phyloP scores from a whole-genome alignment of 2,888 invertebrate genomes.

The Orchestes rusci region DNA sequence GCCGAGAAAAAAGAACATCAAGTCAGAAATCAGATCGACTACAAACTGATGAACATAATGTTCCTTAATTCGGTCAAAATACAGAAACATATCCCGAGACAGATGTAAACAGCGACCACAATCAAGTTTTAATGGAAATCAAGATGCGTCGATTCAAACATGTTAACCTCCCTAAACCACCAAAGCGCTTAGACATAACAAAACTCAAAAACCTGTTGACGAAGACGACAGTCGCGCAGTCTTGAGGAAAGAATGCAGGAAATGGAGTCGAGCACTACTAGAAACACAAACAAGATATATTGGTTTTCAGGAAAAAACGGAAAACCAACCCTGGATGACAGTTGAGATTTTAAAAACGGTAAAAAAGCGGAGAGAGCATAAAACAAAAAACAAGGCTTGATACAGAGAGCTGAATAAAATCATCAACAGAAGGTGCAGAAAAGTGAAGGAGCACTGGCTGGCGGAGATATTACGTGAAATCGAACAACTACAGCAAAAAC shows the following conservation, averaged over 20 bases:
- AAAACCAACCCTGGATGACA: too few relatives aligned
- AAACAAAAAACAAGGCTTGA: not conserved
- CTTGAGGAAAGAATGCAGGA: not conserved
- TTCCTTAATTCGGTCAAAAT: not conserved
- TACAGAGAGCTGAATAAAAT: not conserved
- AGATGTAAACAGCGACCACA: too few relatives aligned
- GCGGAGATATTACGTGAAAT: not conserved
- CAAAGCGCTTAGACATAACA: not conserved
- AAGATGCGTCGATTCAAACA: not conserved
- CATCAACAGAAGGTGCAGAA: too few relatives aligned
- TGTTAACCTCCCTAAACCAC: not conserved
- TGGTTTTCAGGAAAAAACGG: not conserved
- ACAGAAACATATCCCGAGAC: slow-evolving; percentile 6
- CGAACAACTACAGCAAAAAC: not conserved
- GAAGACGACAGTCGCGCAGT: not conserved
- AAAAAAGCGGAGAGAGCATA: too few relatives aligned
- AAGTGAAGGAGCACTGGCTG: not conserved
- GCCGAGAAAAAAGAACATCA: slow-evolving; percentile 12
- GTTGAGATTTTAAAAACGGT: too few relatives aligned
- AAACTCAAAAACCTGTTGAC: not conserved
- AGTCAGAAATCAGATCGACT: slow-evolving; percentile 28
- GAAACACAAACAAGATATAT: not conserved
- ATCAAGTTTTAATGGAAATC: slow-evolving; percentile 3
- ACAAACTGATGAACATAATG: slow-evolving; percentile 9
- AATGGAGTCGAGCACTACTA: not conserved